phyloP scores from a whole-genome alignment of 2,888 invertebrate species.

The Hipparchia sbordonii region DNA sequence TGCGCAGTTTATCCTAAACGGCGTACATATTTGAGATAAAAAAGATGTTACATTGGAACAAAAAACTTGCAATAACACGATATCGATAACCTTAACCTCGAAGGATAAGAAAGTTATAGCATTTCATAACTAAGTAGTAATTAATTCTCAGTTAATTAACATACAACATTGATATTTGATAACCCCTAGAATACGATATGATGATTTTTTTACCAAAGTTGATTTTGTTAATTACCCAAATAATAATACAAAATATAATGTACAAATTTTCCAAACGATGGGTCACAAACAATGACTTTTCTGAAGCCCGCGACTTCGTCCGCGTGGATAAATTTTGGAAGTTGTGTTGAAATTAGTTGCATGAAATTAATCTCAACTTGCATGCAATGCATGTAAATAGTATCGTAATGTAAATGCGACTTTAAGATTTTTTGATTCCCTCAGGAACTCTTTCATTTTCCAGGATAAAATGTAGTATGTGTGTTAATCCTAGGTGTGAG shows the following conservation, averaged over 20 bases:
- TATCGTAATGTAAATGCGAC: too few species aligned
- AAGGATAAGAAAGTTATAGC: slow-evolving; percentile 7
- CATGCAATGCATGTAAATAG: too few species aligned
- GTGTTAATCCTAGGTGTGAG: too few species aligned
- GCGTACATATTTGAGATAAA: background rate
- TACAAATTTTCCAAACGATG: background rate
- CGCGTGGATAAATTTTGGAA: too few species aligned
- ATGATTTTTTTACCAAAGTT: background rate
- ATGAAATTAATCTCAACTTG: too few species aligned
- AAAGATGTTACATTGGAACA: background rate
- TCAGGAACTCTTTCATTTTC: too few species aligned
- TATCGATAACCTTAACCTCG: slow-evolving; percentile 15
- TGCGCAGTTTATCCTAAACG: background rate
- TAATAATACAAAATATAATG: too few species aligned
- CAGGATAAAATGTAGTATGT: too few species aligned
- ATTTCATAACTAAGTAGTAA: slow-evolving; percentile 14
- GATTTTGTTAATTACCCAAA: background rate
- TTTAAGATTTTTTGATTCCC: too few species aligned
- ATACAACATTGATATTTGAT: background rate
- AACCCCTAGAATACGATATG: background rate
- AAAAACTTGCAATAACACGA: slow-evolving; percentile 6
- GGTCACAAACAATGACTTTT: background rate
- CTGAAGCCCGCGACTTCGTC: background rate
- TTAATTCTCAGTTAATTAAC: slow-evolving; percentile 13
- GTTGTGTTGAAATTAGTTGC: too few species aligned